Base-by-base conservation (phyloP, 2,113 vertebrate genomes). In the Phylloscopus whistleri region DNA sequence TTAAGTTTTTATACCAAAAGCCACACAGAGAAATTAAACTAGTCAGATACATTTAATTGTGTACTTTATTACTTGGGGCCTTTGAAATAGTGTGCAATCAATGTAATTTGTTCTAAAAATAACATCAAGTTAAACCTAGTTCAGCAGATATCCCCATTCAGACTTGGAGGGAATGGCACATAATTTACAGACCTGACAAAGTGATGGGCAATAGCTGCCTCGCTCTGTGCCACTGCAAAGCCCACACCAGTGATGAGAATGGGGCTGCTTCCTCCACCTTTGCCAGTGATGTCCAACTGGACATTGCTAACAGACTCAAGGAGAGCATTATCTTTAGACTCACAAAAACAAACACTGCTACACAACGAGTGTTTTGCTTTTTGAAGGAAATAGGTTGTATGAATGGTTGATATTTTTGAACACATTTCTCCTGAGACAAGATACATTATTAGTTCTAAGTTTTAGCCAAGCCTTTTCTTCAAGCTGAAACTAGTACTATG, bases 41-140 rank as follows among this genome's bases (percentile, higher is more conserved):
- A 84, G 83, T 89, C 30, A 88, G 33, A 72, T 66, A 90, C 19
- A 58, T 89, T 84, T 95, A 83, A 93, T 43, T 92, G 85, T 92
- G 62, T 62, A 67, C 23, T 90, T 93, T 80, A 95, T 90, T 92
- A 93, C 84, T 70, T 62, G 77, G 43, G 77, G 90, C 73, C 64
- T 94, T 93, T 87, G 70, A 87, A 94, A 92, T 67, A 79, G 58
- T 84, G 56, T 69, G 74, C 81, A 94, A 95, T 86, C 80, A 69
- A 81, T 81, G 64, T 58, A 78, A 93, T 92, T 93, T 81, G 62
- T 87, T 95, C 90, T 89, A 93, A 96, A 96, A 94, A 92, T 86
- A 96, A 49, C 80, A 84, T 72, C 63, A 84, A 90, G 88, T 83
- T 86, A 94, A 89, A 94, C 63, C 83, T 58, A 79, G 39, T 84